A percentile compares a stretch with the other conserved stretches of the same genome.
phyloP scores from a whole-genome alignment of 2,888 invertebrate species.

The Habrosyne pyritoides region DNA sequence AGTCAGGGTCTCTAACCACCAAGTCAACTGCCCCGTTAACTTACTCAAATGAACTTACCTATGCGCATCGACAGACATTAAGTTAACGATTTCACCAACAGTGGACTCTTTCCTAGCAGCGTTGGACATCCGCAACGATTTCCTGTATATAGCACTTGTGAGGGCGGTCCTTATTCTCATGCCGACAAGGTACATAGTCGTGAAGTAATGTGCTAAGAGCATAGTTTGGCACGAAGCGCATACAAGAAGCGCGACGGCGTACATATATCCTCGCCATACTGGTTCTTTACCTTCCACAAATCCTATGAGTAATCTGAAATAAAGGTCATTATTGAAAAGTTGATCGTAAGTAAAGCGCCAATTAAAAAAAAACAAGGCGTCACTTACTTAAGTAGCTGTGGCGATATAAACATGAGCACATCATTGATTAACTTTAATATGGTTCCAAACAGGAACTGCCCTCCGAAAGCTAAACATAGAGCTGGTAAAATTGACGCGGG shows the following conservation, averaged over 20 bases:
- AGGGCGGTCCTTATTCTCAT: constrained; percentile 94
- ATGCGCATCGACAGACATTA: constrained; percentile 96
- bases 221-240: constrained; percentile 92
- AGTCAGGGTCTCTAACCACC: too few relatives aligned
- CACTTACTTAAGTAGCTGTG: constrained; percentile 92
- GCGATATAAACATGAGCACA: constrained; percentile 93
- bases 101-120: constrained; percentile 91
- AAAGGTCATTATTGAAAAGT: background rate
- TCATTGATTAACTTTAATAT: constrained; percentile 93
- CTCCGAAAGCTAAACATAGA: constrained; percentile 93
- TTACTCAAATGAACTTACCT: too few relatives aligned
- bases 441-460: constrained; percentile 93
- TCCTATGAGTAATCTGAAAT: constrained; percentile 87
- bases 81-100: constrained; percentile 95
- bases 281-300: constrained; percentile 86
- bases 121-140: constrained; percentile 92
- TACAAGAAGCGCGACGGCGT: constrained; percentile 88
- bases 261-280: constrained; percentile 94
- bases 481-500: constrained; percentile 93
- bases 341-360: background rate
- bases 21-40: too few relatives aligned
- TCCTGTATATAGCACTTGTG: constrained; percentile 95
- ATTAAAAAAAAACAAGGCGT: background rate
- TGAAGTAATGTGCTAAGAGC: constrained; percentile 95
- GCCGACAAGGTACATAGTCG: constrained; percentile 94